Evolutionary conservation across 2,797 vertebrate genomes (phyloP), one percentile per base, ranked within the genome.

Genomic region (Danio kyathit): DNA sequence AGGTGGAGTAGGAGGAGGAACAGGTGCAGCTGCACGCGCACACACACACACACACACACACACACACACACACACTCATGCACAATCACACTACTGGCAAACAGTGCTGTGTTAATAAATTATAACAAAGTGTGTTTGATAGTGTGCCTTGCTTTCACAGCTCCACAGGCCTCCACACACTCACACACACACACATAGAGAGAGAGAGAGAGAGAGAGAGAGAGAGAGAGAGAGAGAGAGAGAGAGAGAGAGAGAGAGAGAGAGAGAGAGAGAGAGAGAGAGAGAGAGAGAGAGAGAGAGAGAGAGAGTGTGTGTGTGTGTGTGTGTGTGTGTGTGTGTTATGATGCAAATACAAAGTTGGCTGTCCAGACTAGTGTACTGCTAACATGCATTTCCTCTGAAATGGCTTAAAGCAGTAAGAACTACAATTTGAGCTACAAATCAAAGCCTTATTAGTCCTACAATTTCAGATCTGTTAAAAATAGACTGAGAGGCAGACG

Each of bases 151-250:
- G 61, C 61, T 69, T 66, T 79, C 70, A 67, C 54, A 54, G 43
- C 57, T 74, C 43, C 17, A 61, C 69, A 54, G 74, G 61, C 57
- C 71, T 46, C 5, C 43, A 67, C 12, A 72, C 69, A 78, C 63
- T 66, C 75, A 79, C 17, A 71, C 44, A 60, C n/a, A 59, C 29
- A 70, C 9, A 14, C 43, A 61, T 76, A 17, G 7, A 59, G 1
- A 59, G 5, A 21, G 0, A 61, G 29, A 65, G 9, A 5, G n/a
- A 17, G 7, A 59, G 1, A 59, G 5, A 21, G 0, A 61, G 29
- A 65, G 9, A 5, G n/a, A 17, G 7, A 59, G 1, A 59, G 5
- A 21, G 0, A 61, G 29, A 65, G 9, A 5, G n/a, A 17, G 7
- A 59, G 1, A 59, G 5, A 21, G 0, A 61, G 29, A 65, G 9